Percentiles rank a stretch among this genome's conserved stretches.
phyloP scores from a whole-genome alignment of 2,888 invertebrate species.

The Glyphotaelius pellucidus region DNA sequence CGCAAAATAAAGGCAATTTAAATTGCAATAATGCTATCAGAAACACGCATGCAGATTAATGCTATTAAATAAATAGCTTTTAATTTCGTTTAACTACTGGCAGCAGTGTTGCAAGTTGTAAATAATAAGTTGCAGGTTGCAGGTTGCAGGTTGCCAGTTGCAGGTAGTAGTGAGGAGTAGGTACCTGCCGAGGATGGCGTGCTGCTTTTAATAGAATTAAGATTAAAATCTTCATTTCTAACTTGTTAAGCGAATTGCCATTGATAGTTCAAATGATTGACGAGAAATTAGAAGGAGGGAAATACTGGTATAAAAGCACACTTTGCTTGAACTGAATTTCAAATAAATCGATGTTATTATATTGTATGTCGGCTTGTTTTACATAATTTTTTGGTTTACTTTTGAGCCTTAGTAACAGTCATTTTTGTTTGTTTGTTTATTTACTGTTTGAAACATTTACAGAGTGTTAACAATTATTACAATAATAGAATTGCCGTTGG shows the following conservation, averaged over 20 bases:
- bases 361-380: no score
- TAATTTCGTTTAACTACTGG: not conserved
- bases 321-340: not conserved
- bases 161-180: no score
- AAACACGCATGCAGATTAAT: not conserved
- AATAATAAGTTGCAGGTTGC: not conserved
- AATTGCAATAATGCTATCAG: not conserved
- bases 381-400: no score
- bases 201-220: constrained; percentile 31
- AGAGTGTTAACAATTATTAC: no score
- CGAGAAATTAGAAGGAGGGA: not conserved
- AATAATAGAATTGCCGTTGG: no score
- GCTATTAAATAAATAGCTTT: not conserved
- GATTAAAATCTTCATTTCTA: constrained; percentile 31
- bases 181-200: not conserved
- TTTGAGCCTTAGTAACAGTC: no score
- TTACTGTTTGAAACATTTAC: no score
- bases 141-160: not conserved
- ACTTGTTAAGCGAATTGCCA: constrained; percentile 9
- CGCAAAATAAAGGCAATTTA: no score
- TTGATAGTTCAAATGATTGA: constrained; percentile 22
- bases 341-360: not conserved
- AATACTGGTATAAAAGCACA: not conserved
- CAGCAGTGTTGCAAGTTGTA: not conserved
- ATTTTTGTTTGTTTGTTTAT: no score